Conservation (phyloP, 2,888 invertebrate species). For the Drosophila fungiperda region DNA sequence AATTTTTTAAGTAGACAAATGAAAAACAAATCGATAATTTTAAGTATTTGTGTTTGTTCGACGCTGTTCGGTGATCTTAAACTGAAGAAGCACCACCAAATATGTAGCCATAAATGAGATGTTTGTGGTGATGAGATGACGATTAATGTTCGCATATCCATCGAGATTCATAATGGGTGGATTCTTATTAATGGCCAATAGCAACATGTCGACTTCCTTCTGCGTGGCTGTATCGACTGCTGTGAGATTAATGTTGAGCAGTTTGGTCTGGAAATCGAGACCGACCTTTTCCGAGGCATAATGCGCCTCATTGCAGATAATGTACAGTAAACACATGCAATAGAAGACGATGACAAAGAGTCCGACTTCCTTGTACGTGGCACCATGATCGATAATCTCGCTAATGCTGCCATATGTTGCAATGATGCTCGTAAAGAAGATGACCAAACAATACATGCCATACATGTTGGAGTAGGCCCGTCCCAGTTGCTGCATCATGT, state of each 20-base stretch:
- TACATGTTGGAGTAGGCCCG: conserved; percentile 92
- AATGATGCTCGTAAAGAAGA: conserved; percentile 90
- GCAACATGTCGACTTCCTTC: conserved; percentile 90
- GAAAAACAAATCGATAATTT: background rate
- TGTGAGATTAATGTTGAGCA: conserved; percentile 89
- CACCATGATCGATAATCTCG: conserved; percentile 90
- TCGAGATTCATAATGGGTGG: conserved; percentile 92
- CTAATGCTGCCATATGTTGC: conserved; percentile 90
- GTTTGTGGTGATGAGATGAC: conserved; percentile 89
- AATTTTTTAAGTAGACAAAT: background rate
- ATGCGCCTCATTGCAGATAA: conserved; percentile 91
- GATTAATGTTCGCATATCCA: conserved; percentile 90
- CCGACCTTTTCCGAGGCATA: conserved; percentile 89
- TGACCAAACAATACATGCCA: conserved; percentile 90
- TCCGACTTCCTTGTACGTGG: conserved; percentile 90
- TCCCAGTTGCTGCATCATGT: conserved; percentile 92
- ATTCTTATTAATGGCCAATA: conserved; percentile 90
- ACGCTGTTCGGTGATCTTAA: conserved; percentile 87
- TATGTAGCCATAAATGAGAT: conserved; percentile 91
- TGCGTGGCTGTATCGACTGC: conserved; percentile 88
- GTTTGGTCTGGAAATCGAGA: conserved; percentile 88
- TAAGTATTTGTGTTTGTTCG: conserved; percentile 25
- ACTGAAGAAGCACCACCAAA: conserved; percentile 90
- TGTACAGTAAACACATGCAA: conserved; percentile 89
- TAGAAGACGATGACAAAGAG: conserved; percentile 90